Evolutionary conservation across 2,797 vertebrate genomes (phyloP).

Genomic region (Anguilla marmorata): DNA sequence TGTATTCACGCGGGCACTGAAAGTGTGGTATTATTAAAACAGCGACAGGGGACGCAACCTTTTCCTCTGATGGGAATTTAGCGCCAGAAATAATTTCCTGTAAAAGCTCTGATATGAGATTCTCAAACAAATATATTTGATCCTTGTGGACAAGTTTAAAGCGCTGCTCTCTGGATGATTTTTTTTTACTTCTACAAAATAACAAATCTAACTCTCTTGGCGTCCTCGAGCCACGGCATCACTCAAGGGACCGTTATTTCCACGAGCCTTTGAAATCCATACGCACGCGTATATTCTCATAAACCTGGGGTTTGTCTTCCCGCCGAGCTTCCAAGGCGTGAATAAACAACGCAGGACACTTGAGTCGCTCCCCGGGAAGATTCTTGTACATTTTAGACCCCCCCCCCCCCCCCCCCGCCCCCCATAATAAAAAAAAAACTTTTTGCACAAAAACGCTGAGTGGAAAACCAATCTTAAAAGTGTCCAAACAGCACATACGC

Average conservation of each 20-base stretch:
- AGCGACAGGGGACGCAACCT: background rate
- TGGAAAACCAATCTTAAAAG: background rate
- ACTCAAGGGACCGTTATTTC: constrained; percentile 20
- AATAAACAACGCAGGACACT: constrained; percentile 21
- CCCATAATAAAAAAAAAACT: background rate
- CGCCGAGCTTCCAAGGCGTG: background rate
- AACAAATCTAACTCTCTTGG: constrained; percentile 11
- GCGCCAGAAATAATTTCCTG: constrained; percentile 23
- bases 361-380: background rate
- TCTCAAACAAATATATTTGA: constrained; percentile 21
- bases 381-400: background rate
- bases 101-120: background rate
- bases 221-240: constrained; percentile 2
- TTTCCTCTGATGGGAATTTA: constrained; percentile 19
- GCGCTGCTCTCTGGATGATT: background rate
- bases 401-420: too few relatives aligned
- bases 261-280: constrained; percentile 20
- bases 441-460: background rate
- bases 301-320: constrained; percentile 25
- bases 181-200: constrained; percentile 19
- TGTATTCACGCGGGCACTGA: background rate
- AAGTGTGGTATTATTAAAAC: constrained; percentile 9
- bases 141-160: constrained; percentile 2
- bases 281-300: constrained; percentile 9
- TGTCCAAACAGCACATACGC: background rate